Conservation (phyloP, 2,888 invertebrate species). For the Cheilosia grossa region DNA sequence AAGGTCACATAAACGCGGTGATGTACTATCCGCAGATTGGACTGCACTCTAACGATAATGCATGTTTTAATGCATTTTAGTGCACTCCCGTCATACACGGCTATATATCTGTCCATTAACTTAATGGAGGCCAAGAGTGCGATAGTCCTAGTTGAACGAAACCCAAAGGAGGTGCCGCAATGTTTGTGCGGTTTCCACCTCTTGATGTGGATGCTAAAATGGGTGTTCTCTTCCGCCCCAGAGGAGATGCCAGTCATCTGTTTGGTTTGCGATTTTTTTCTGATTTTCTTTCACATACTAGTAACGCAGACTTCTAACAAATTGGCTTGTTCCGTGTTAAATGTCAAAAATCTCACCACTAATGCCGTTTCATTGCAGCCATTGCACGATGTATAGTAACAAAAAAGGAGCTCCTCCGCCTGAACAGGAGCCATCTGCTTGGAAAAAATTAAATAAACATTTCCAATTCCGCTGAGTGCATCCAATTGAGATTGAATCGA, state of each 20-base stretch:
- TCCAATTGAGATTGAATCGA: constrained; percentile 67
- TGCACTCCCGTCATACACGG: neutral
- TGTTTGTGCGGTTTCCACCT: neutral
- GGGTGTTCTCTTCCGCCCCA: neutral
- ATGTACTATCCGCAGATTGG: neutral
- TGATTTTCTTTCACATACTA: neutral
- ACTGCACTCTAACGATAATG: constrained; percentile 15
- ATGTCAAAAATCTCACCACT: neutral
- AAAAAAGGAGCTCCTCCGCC: constrained; percentile 29
- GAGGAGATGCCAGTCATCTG: neutral
- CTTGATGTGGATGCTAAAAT: neutral
- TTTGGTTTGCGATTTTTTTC: neutral
- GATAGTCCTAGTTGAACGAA: neutral
- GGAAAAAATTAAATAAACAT: constrained; percentile 42
- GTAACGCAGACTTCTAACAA: neutral
- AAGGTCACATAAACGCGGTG: neutral
- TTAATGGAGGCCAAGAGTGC: neutral
- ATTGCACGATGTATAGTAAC: neutral
- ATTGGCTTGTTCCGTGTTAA: neutral
- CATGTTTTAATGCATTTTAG: constrained; percentile 6
- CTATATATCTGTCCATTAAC: neutral
- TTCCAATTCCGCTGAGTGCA: constrained; percentile 68
- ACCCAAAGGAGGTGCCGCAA: neutral
- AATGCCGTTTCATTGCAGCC: neutral
- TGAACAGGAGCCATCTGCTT: constrained; percentile 15